These are phyloP conservation scores for Aphelinus certus DNA, from an alignment of 1,140 invertebrate genomes.

Conservation along the genomic window DNA sequence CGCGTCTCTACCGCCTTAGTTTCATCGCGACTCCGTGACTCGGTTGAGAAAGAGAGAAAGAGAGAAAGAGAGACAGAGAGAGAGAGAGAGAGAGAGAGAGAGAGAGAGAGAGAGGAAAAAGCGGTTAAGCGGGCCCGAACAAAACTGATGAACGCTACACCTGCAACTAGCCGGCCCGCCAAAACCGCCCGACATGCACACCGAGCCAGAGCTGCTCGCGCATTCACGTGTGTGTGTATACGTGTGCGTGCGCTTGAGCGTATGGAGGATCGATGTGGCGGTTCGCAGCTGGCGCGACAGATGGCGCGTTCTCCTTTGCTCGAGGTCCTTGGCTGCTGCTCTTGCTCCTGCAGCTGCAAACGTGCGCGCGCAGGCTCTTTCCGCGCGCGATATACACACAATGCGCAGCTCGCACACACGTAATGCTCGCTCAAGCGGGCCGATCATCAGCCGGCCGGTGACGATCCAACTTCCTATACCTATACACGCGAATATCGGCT, in stretches of 20 bases:
- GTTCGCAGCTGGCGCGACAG: conserved; percentile 22
- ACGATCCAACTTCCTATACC: no score
- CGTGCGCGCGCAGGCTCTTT: conserved; percentile 19
- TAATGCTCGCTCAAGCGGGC: neutral
- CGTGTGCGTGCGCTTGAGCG: no score
- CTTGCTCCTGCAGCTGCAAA: neutral
- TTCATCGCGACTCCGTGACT: no score
- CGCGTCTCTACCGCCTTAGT: no score
- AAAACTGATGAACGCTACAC: no score
- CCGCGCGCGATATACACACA: neutral
- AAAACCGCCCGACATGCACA: no score
- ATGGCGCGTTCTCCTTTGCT: conserved; percentile 32
- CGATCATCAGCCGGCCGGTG: no score
- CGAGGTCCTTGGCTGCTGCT: neutral
- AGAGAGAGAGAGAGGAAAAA: conserved; percentile 15
- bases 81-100: neutral
- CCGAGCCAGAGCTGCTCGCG: conserved; percentile 29
- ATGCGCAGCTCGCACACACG: conserved; percentile 5
- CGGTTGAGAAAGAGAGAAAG: neutral
- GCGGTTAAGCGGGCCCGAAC: neutral
- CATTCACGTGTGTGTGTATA: conserved; percentile 1
- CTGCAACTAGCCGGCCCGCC: no score
- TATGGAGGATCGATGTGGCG: neutral
- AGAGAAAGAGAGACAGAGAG: neutral
- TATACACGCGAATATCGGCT: no score